These are phyloP conservation scores for Ylistrum balloti DNA, from an alignment of 1,140 invertebrate species.

Conservation along the genomic window DNA sequence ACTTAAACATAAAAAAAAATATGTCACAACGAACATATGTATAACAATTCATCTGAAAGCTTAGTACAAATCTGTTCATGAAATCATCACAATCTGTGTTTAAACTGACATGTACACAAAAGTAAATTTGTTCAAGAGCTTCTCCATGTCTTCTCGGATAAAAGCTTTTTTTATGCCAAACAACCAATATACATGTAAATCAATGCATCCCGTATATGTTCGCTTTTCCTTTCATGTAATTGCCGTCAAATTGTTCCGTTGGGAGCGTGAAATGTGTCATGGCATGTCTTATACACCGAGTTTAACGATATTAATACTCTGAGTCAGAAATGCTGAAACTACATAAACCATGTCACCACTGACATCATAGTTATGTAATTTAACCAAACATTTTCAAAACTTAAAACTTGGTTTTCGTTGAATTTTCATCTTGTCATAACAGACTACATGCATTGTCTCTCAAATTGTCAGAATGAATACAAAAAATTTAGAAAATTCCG, in stretches of 20 bases:
- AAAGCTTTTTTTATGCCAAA: neutral
- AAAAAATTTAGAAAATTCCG: neutral
- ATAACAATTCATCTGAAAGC: neutral
- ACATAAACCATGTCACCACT: neutral
- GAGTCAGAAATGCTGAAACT: neutral
- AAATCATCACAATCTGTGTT: neutral
- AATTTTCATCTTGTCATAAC: neutral
- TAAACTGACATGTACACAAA: neutral
- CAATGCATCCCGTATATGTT: neutral
- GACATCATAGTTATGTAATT: neutral
- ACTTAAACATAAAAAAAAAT: no score
- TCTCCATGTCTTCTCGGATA: neutral
- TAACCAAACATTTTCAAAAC: neutral
- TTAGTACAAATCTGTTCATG: neutral
- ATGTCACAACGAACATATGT: no score
- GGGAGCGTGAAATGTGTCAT: neutral
- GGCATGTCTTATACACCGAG: neutral
- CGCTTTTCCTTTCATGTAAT: neutral
- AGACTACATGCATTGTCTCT: neutral
- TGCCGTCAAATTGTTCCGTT: neutral
- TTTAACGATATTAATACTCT: neutral
- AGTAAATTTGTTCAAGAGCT: neutral
- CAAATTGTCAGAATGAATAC: neutral
- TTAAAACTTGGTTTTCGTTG: neutral
- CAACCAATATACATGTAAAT: slow-evolving; percentile 5